These are phyloP conservation scores for Oreonectes daqikongensis DNA, from an alignment of 2,797 vertebrate species.

Conservation along the genomic window DNA sequence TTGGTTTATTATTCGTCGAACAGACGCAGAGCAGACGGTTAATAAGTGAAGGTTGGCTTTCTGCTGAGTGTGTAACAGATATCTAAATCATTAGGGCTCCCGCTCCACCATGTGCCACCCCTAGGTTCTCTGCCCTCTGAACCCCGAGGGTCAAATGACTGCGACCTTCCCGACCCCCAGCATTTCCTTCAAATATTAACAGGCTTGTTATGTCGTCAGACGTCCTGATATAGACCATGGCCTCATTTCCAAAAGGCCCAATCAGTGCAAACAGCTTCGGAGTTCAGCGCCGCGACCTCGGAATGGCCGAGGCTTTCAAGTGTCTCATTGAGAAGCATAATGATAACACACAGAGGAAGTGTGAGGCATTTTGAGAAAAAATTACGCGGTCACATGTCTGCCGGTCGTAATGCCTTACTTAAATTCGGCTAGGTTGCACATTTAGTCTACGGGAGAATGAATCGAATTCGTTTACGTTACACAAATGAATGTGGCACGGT, in stretches of 20 bases:
- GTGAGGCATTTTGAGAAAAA: conserved; percentile 71
- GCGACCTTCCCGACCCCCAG: conserved; percentile 85
- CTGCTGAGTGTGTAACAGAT: conserved; percentile 93
- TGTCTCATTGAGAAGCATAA: conserved; percentile 74
- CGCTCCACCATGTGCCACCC: conserved; percentile 89
- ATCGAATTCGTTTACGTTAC: conserved; percentile 64
- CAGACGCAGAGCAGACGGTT: conserved; percentile 79
- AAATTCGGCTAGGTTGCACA: conserved; percentile 70
- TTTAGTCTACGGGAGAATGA: conserved; percentile 56
- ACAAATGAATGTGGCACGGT: conserved; percentile 66
- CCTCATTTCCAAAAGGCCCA: conserved; percentile 79
- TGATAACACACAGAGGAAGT: conserved; percentile 78
- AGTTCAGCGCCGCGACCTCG: conserved; percentile 62
- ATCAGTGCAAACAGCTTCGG: conserved; percentile 71
- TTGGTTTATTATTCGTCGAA: conserved; percentile 69
- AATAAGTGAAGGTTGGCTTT: conserved; percentile 79
- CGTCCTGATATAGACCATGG: conserved; percentile 85
- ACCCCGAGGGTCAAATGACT: conserved; percentile 86
- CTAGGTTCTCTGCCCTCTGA: conserved; percentile 84
- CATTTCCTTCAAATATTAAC: conserved; percentile 90
- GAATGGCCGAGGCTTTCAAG: conserved; percentile 72
- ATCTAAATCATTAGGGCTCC: conserved; percentile 97
- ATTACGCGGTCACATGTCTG: conserved; percentile 75
- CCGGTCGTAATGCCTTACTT: conserved; percentile 75
- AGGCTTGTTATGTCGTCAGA: conserved; percentile 80